A percentile compares a stretch with the other conserved stretches of the same genome.
Conservation (phyloP, 92 coral and sea anemone species). For the Umimayanthus kanabou region DNA sequence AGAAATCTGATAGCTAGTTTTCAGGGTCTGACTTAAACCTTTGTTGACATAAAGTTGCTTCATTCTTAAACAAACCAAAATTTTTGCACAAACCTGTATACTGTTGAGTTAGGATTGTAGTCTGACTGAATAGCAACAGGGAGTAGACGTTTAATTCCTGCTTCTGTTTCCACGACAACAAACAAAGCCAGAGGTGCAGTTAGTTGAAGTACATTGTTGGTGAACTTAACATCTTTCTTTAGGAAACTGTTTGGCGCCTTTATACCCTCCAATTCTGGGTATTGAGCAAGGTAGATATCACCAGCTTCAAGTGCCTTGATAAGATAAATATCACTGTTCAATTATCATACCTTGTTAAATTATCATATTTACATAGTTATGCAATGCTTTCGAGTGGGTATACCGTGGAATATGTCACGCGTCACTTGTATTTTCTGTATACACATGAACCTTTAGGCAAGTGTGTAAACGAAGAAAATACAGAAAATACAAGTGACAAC, state of each 20-base stretch:
- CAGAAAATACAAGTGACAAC: too few relatives aligned
- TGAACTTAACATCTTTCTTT: constrained; percentile 66
- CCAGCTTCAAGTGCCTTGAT: constrained; percentile 84
- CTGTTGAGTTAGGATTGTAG: constrained; percentile 75
- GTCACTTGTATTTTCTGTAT: too few relatives aligned
- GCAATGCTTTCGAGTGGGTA: too few relatives aligned
- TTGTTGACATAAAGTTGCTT: too few relatives aligned
- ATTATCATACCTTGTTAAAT: background rate
- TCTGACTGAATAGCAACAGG: constrained; percentile 93
- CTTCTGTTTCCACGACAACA: constrained; percentile 66
- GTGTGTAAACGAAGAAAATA: too few relatives aligned
- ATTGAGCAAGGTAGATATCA: constrained; percentile 73
- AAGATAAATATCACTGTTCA: background rate
- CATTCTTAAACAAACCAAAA: background rate
- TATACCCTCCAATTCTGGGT: constrained; percentile 85
- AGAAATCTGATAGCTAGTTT: too few relatives aligned
- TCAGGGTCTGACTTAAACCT: too few relatives aligned
- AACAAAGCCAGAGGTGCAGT: constrained; percentile 94
- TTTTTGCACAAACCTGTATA: constrained; percentile 43
- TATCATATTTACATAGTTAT: too few relatives aligned
- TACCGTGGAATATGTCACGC: too few relatives aligned
- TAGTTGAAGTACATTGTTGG: constrained; percentile 84
- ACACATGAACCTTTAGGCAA: too few relatives aligned
- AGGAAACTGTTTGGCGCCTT: constrained; percentile 62
- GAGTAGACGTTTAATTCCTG: constrained; percentile 72